Percentiles rank a stretch among this genome's conserved stretches.
Evolutionary conservation across 2,113 vertebrate species (phyloP).

Genomic region (Podarcis raffonei): DNA sequence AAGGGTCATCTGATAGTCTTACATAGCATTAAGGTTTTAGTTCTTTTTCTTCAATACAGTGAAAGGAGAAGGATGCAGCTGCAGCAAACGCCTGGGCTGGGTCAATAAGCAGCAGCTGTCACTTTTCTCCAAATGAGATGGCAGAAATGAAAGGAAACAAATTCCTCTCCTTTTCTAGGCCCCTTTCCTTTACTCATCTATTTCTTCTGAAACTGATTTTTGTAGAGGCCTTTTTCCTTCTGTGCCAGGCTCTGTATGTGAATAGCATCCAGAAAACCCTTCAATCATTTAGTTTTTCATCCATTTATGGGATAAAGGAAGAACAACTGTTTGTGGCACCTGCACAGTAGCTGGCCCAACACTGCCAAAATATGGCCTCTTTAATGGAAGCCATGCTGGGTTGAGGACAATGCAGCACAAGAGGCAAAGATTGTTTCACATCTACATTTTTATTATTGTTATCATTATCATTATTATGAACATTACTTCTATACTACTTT

Average conservation of each 20-base stretch:
- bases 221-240: background rate
- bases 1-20: background rate
- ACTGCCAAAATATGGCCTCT: background rate
- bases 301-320: background rate
- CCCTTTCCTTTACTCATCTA: background rate
- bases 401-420: background rate
- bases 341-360: background rate
- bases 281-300: background rate
- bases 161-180: background rate
- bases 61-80: slow-evolving; percentile 56
- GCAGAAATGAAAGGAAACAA: slow-evolving; percentile 33
- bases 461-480: too few relatives aligned
- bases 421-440: background rate
- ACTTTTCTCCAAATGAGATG: background rate
- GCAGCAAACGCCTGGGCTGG: background rate
- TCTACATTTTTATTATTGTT: background rate
- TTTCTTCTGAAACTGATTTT: background rate
- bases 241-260: background rate
- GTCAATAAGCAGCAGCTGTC: slow-evolving; percentile 47
- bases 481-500: too few relatives aligned
- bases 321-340: background rate
- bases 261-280: background rate
- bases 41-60: accelerated
- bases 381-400: background rate
- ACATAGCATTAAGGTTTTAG: accelerated